Base-by-base conservation (phyloP, 2,888 invertebrate genomes). In the Ptilodon capucinus region DNA sequence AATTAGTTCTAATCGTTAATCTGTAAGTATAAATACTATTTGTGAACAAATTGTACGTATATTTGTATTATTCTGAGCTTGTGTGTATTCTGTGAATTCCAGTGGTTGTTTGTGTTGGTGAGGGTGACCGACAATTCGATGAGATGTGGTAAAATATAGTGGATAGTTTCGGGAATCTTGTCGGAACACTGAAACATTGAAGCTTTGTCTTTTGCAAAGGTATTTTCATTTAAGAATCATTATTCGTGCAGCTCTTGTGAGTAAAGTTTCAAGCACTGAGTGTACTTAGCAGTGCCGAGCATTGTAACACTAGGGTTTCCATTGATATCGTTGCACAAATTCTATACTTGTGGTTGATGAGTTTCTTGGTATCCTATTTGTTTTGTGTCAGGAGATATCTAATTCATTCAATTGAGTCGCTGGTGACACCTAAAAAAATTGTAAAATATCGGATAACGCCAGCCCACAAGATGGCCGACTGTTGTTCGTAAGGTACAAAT, bases 401-500 rank as follows among this genome's bases (percentile, higher is more conserved):
- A 62, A 69, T 73, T 70, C 55, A 71, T 70, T 71, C 55, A 72
- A 71, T 70, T 70, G 72, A 76, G 74, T 77, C 71, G 69, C 61
- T 67, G 78, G 77, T 75, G 77, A 77, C 76, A 68, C 57, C n/a
- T n/a, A 66, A 80, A 81, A 57, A 79, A 77, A 72, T 77, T 70
- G 66, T 76, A 81, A 76, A 74, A 76, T 84, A 79, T 88, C 88
- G 87, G 82, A 86, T 87, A 90, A 88, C 88, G 90, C 89, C 70
- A 89, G 87, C 85, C 89, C 81, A 88, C 91, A 91, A 91, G 86
- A 91, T 91, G 91, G 91, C 91, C 90, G 91, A 87, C 90, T 86
- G 85, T 86, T 89, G 83, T 87, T 90, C 84, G 88, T 91, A 86
- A 89, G 88, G 89, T 89, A 88, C 81, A 63, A 81, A 82, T 79